These are phyloP conservation scores for cat (Felis catus) DNA, from an alignment of 2,113 vertebrate genomes.

Conservation along the genomic window DNA sequence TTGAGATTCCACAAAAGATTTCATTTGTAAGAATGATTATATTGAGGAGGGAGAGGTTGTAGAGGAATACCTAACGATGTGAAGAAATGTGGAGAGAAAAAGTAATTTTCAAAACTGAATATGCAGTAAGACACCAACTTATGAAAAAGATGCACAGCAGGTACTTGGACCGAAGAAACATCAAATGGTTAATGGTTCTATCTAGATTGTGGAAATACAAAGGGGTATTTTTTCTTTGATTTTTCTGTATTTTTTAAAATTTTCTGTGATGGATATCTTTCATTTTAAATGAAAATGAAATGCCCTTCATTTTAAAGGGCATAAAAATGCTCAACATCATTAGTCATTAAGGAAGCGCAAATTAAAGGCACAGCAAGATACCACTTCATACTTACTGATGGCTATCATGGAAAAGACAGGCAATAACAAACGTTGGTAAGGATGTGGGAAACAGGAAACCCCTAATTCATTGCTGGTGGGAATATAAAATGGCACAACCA, in stretches of 20 bases:
- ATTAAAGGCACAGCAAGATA: conserved; percentile 46
- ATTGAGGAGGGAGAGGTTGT: not conserved
- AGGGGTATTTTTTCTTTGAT: not conserved
- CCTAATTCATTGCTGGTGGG: not conserved
- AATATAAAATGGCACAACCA: not conserved
- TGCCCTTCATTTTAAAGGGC: not conserved
- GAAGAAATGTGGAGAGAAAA: not conserved
- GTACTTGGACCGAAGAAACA: not conserved
- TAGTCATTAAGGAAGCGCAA: conserved; percentile 43
- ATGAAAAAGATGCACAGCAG: not conserved
- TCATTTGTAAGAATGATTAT: not conserved
- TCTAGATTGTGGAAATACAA: not conserved
- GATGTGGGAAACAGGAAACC: not conserved
- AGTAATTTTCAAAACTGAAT: not conserved
- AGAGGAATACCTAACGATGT: not conserved
- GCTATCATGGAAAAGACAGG: not conserved
- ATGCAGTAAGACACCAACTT: not conserved
- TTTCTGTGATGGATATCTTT: conserved; percentile 36
- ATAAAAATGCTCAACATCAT: conserved; percentile 20
- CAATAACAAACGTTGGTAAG: not conserved
- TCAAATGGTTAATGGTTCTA: not conserved
- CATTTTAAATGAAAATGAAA: not conserved
- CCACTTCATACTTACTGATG: conserved; percentile 3
- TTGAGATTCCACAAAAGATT: not conserved
- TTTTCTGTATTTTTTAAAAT: not conserved